Evolutionary conservation across 2,797 vertebrate species (phyloP), one percentile per base, ranked within the genome.

Genomic region (Vultur gryphus): DNA sequence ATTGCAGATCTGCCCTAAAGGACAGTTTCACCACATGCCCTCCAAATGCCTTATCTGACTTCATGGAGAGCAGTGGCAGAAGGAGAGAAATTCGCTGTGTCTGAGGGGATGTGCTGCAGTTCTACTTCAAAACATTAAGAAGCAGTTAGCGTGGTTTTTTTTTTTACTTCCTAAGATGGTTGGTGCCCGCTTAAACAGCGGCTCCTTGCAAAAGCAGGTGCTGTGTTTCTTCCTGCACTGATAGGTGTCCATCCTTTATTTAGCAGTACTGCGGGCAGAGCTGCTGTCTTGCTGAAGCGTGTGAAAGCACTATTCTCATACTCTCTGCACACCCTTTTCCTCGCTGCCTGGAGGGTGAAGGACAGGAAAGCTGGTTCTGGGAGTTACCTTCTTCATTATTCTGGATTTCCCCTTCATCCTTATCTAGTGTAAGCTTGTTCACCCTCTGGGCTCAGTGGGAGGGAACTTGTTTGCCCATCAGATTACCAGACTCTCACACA

Each of bases 351-450:
- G 76, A 71, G 82, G 79, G 58, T 9, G 2, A 85, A 54, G 65
- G 49, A 77, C 48, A 65, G 65, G 46, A 61, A 86, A 76, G 62
- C 49, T 76, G 72, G 28, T 92, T 89, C 46, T 78, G 87, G 81
- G 75, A 73, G 65, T 87, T 85, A 28, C 20, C 28, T 49, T 48
- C 81, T 58, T 91, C 41, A 5, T 75, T 83, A 57, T 69, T 78
- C 87, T 92, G 89, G 87, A 93, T 95, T 96, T 92, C 58, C 84
- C 87, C 91, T 88, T 84, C 83, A 79, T 81, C 49, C 28, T 43
- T 2, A 2, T 78, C 84, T 65, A 90, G 46, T 19, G 23, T 31
- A 35, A 39, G 79, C 65, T 94, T 72, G 84, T 31, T 94, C 70
- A 51, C 15, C 69, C 84, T 91, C 61, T 0, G 3, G 89, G 96